These are phyloP conservation scores for Clitarchus hookeri DNA, from an alignment of 2,888 invertebrate species.

Conservation along the genomic window DNA sequence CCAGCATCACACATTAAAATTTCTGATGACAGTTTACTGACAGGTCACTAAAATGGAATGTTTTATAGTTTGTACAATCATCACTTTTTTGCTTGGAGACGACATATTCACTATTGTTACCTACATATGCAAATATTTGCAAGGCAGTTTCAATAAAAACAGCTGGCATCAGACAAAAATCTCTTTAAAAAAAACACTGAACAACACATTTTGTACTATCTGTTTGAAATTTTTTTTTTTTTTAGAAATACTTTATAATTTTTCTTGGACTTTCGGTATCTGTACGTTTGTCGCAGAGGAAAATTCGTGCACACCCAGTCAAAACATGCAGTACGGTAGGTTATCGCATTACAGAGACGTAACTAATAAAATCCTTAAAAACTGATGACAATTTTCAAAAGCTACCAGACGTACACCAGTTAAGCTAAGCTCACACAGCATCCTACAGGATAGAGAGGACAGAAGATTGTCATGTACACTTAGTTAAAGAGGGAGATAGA, in stretches of 20 bases:
- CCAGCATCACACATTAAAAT: not conserved
- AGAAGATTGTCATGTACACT: no score
- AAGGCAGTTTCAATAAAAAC: not conserved
- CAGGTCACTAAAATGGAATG: not conserved
- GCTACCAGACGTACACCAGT: no score
- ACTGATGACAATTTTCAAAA: no score
- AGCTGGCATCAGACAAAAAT: not conserved
- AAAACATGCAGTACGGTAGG: no score
- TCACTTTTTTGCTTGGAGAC: not conserved
- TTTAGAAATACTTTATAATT: not conserved
- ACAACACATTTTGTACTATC: constrained; percentile 2
- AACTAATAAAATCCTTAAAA: no score
- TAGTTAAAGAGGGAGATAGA: no score
- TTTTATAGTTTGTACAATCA: not conserved
- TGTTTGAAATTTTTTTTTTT: not conserved
- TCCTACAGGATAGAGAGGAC: no score
- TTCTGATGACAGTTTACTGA: not conserved
- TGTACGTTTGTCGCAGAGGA: no score
- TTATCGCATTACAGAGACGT: no score
- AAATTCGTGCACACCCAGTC: no score
- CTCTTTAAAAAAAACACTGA: constrained; percentile 4
- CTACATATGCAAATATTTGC: not conserved
- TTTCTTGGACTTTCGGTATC: not conserved
- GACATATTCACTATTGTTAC: not conserved
- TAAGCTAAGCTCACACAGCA: no score